phyloP scores from a whole-genome alignment of 2,797 vertebrate genomes.

The Pogonophryne albipinna region DNA sequence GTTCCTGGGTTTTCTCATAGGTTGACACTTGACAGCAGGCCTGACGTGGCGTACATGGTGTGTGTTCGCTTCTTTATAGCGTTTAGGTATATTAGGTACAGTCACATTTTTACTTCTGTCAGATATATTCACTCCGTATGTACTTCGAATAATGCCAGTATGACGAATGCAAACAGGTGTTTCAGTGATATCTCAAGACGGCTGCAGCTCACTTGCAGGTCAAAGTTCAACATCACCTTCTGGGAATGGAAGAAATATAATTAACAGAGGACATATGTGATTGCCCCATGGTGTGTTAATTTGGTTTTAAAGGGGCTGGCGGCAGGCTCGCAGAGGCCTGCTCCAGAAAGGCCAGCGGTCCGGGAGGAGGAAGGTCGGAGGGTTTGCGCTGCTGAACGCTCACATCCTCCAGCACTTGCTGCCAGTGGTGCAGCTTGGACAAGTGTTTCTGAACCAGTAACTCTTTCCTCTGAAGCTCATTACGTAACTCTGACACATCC shows the following conservation, averaged over 20 bases:
- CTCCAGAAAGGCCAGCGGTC: slow-evolving; percentile 93
- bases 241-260: neutral
- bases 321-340: slow-evolving; percentile 96
- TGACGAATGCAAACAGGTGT: neutral
- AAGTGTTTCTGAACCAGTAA: slow-evolving; percentile 95
- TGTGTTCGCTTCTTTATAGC: neutral
- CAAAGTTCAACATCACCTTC: slow-evolving; percentile 6
- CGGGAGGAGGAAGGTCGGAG: slow-evolving; percentile 90
- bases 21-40: neutral
- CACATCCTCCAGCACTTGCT: slow-evolving; percentile 95
- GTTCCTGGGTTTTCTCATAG: slow-evolving; percentile 1
- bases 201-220: neutral
- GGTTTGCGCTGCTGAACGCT: slow-evolving; percentile 93
- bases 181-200: neutral
- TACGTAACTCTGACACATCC: slow-evolving; percentile 96
- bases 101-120: neutral
- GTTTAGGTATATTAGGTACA: neutral
- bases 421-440: slow-evolving; percentile 94
- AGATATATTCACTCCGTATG: neutral
- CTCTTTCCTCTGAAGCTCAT: slow-evolving; percentile 96
- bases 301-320: slow-evolving; percentile 94
- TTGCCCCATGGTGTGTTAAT: slow-evolving; percentile 58
- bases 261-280: neutral
- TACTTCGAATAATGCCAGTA: neutral
- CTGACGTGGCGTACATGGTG: neutral